Conservation (phyloP, 2,888 invertebrate genomes). For the Epistrophe eligans region DNA sequence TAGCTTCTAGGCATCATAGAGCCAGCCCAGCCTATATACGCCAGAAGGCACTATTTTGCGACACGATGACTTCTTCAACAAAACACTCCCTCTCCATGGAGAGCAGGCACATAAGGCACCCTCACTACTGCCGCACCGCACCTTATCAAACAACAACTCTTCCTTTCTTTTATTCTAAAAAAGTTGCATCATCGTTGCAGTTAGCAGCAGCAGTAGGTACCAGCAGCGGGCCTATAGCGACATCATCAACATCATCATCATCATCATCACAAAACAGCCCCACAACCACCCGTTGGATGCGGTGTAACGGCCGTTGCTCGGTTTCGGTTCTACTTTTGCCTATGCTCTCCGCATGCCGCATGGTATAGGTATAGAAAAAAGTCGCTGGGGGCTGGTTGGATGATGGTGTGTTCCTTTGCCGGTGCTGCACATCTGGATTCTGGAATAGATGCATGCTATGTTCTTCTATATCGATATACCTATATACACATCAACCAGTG, state of each 20-base stretch:
- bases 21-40: slow-evolving; percentile 14
- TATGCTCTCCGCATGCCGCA: neutral
- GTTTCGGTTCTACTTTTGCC: slow-evolving; percentile 57
- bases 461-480: slow-evolving; percentile 35
- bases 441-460: slow-evolving; percentile 71
- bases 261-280: slow-evolving; percentile 16
- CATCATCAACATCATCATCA: slow-evolving; percentile 69
- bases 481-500: slow-evolving; percentile 4
- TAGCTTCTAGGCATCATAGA: slow-evolving; percentile 28
- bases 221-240: slow-evolving; percentile 51
- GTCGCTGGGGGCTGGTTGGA: slow-evolving; percentile 60
- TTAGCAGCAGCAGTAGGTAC: slow-evolving; percentile 29
- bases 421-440: slow-evolving; percentile 73
- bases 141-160: slow-evolving; percentile 65
- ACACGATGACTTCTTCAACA: slow-evolving; percentile 44
- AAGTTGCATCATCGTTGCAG: slow-evolving; percentile 73
- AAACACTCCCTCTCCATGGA: slow-evolving; percentile 18
- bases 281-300: slow-evolving; percentile 42
- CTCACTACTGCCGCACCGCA: slow-evolving; percentile 15
- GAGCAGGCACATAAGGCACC: neutral
- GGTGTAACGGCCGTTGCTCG: slow-evolving; percentile 64
- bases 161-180: slow-evolving; percentile 71
- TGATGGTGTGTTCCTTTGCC: slow-evolving; percentile 51
- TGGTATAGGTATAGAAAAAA: slow-evolving; percentile 8
- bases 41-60: slow-evolving; percentile 39